These are phyloP conservation scores for Hetaerina titia DNA, from an alignment of 2,888 invertebrate genomes.

Conservation along the genomic window DNA sequence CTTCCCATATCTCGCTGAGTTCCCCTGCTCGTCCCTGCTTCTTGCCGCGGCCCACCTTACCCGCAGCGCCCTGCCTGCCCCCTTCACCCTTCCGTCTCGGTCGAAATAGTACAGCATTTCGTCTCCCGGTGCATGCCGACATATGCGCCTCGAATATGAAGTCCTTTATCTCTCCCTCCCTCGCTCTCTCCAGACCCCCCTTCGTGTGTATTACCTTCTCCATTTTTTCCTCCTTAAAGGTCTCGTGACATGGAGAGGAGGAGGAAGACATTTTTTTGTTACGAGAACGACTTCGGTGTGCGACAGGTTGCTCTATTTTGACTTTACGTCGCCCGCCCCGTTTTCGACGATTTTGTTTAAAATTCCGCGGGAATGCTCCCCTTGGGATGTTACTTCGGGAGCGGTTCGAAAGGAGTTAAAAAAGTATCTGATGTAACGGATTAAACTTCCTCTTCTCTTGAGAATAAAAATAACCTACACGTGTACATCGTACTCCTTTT, in stretches of 20 bases:
- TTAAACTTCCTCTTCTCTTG: neutral
- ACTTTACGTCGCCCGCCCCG: neutral
- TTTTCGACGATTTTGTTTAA: neutral
- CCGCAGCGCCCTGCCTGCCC: conserved; percentile 38
- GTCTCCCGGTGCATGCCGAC: neutral
- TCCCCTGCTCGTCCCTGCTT: neutral
- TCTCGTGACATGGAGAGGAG: neutral
- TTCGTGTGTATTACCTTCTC: neutral
- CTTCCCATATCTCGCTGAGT: conserved; percentile 36
- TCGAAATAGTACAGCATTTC: neutral
- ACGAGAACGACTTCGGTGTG: neutral
- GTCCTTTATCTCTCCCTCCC: neutral
- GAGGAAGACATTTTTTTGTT: neutral
- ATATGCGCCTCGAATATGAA: conserved; percentile 24
- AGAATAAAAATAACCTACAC: neutral
- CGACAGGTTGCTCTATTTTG: neutral
- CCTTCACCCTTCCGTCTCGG: neutral
- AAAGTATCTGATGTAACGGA: neutral
- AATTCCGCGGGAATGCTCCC: too few species aligned
- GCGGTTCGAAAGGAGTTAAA: too few species aligned
- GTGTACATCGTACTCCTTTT: neutral
- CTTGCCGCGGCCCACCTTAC: neutral
- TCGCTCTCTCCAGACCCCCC: neutral
- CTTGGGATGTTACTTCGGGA: too few species aligned
- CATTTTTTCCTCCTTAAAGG: neutral